A percentile compares a stretch with the other conserved stretches of the same genome.
phyloP scores from a whole-genome alignment of 1,140 invertebrate species.

The Lutraria rhynchaena region DNA sequence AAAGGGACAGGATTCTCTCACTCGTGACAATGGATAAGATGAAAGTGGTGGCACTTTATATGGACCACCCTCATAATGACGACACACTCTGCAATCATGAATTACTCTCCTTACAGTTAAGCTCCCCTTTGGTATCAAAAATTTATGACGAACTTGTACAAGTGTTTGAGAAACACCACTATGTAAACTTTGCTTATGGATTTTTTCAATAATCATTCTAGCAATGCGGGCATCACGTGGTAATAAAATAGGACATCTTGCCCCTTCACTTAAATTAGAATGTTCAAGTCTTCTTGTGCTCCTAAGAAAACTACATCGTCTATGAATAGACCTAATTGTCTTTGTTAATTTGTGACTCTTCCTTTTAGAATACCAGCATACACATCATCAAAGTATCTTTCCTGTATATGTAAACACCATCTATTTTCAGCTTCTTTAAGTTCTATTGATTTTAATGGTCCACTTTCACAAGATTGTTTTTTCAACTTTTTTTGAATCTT shows the following conservation, averaged over 20 bases:
- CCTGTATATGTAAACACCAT: not conserved
- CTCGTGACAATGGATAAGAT: constrained; percentile 1
- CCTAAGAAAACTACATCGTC: constrained; percentile 4
- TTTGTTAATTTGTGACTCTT: not conserved
- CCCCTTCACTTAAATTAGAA: not conserved
- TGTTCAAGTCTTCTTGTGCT: not conserved
- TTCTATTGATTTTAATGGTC: not conserved
- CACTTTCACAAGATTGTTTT: not conserved
- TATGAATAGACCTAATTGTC: constrained; percentile 12
- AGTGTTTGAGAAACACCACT: not conserved
- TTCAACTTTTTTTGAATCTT: not conserved
- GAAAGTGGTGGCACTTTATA: constrained; percentile 20
- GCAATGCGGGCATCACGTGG: not conserved
- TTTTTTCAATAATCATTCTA: not conserved
- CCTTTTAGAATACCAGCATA: not conserved
- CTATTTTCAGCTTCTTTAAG: constrained; percentile 10
- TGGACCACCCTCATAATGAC: constrained; percentile 4
- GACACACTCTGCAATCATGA: not conserved
- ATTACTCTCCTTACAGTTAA: not conserved
- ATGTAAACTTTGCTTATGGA: not conserved
- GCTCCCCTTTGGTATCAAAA: constrained; percentile 8
- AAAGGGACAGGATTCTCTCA: constrained; percentile 7
- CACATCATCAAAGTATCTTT: constrained; percentile 1
- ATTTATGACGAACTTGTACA: constrained; percentile 13
- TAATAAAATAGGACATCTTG: not conserved